Evolutionary conservation across 2,888 invertebrate species (phyloP), one percentile per base, ranked within the genome.

Genomic region (Brachycybe producta): DNA sequence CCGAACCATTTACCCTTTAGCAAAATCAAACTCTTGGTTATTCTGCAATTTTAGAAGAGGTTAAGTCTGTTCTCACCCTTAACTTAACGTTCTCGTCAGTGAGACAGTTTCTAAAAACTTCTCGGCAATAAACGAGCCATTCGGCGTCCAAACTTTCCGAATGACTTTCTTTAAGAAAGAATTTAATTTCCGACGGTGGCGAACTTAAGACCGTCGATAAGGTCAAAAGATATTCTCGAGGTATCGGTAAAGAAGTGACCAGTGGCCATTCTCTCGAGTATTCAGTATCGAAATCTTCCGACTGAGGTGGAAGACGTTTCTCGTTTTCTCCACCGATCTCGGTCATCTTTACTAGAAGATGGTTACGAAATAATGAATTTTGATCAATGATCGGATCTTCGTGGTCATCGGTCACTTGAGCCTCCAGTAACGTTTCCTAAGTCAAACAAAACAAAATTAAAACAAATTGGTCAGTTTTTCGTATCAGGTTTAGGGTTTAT

Each of bases 301-400:
- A 41, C 21, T 23, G 13, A 41, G 41, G 41, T 23, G 45, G 45
- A 19, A 45, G 21, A 7, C 34, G 34, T 26, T 45, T 45, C 26
- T 45, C 45, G 5, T 15, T 21, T 32, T 45, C 45, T 11, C 45
- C 45, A 3, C 45, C 45, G 26, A 45, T 45, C 15, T 45, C 45
- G 7, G 35, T 5, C 19, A 30, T 35, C 35, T 45, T 45, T 3
- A 45, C 35, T n/a, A 45, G 45, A 5, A 45, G 24, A 35, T 15
- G 26, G 24, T 45, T 45, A 24, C 45, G 34, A 21, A 45, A 35
- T 8, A 45, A 21, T 13, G 28, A 28, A 11, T 23, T 26, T 7
- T 34, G 19, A 28, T 45, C 35, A 34, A 45, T 19, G 19, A 13
- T 5, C 13, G 35, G 24, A n/a, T 45, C 38, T n/a, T 38, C 38